These are phyloP conservation scores for Fulmarus glacialis DNA, from an alignment of 2,113 vertebrate genomes.

Conservation along the genomic window DNA sequence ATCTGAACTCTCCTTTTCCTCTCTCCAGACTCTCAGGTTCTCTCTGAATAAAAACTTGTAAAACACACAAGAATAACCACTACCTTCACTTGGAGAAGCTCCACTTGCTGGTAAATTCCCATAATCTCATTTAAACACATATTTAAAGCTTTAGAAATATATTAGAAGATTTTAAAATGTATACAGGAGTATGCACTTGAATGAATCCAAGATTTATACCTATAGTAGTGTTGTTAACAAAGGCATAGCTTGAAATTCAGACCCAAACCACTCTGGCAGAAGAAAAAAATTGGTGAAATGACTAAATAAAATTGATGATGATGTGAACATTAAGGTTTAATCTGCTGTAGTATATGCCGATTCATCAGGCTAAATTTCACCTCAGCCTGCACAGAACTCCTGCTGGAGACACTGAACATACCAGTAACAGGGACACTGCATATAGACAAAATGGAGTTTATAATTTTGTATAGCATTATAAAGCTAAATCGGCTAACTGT, in stretches of 20 bases:
- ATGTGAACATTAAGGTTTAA: neutral
- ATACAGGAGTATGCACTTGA: neutral
- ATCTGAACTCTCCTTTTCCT: neutral
- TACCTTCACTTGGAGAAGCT: neutral
- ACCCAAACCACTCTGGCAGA: neutral
- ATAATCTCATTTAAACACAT: neutral
- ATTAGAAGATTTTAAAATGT: neutral
- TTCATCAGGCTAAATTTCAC: neutral
- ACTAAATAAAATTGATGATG: neutral
- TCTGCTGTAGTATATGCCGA: neutral
- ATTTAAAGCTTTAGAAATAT: neutral
- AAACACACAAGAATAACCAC: neutral
- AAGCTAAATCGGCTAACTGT: neutral
- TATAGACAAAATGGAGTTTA: neutral
- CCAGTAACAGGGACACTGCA: neutral
- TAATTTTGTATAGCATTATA: neutral
- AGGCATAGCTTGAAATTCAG: neutral
- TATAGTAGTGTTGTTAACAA: neutral
- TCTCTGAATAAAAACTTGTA: neutral
- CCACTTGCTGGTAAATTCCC: neutral
- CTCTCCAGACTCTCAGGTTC: neutral
- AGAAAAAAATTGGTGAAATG: neutral
- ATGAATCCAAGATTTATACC: neutral
- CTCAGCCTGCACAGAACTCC: neutral
- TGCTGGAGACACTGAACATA: neutral